phyloP scores from a whole-genome alignment of 2,888 invertebrate species.

The Pollenia labialis region DNA sequence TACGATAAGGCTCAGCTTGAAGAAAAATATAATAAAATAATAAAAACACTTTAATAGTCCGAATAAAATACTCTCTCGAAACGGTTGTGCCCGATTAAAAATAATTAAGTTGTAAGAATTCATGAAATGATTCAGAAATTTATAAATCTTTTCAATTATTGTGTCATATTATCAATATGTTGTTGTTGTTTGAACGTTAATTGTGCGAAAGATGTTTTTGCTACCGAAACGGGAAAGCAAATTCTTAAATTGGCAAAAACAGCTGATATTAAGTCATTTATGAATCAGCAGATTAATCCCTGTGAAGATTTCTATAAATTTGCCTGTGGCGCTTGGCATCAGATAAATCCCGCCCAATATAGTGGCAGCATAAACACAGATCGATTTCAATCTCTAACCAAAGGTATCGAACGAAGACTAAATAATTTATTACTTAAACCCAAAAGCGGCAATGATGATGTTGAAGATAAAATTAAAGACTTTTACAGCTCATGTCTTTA shows the following conservation, averaged over 20 bases:
- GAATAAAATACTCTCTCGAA: constrained; percentile 33
- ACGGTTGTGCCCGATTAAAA: constrained; percentile 44
- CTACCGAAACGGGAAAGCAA: constrained; percentile 78
- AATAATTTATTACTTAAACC: constrained; percentile 71
- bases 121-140: constrained; percentile 39
- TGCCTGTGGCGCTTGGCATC: constrained; percentile 92
- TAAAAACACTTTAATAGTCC: constrained; percentile 28
- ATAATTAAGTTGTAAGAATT: constrained; percentile 6
- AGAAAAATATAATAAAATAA: not conserved
- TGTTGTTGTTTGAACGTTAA: not conserved
- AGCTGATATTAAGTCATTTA: constrained; percentile 89
- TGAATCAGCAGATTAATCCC: constrained; percentile 89
- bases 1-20: constrained; percentile 50
- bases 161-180: constrained; percentile 25
- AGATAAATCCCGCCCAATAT: constrained; percentile 79
- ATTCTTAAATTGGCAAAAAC: constrained; percentile 87
- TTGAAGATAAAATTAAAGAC: constrained; percentile 77
- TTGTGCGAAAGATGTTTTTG: constrained; percentile 69
- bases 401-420: constrained; percentile 77
- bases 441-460: constrained; percentile 16
- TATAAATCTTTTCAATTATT: not conserved
- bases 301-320: constrained; percentile 93
- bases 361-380: constrained; percentile 75
- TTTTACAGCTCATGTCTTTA: constrained; percentile 79
- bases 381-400: constrained; percentile 76